These are phyloP conservation scores for Cynaeus angustus DNA, from an alignment of 2,888 invertebrate genomes.

Conservation along the genomic window DNA sequence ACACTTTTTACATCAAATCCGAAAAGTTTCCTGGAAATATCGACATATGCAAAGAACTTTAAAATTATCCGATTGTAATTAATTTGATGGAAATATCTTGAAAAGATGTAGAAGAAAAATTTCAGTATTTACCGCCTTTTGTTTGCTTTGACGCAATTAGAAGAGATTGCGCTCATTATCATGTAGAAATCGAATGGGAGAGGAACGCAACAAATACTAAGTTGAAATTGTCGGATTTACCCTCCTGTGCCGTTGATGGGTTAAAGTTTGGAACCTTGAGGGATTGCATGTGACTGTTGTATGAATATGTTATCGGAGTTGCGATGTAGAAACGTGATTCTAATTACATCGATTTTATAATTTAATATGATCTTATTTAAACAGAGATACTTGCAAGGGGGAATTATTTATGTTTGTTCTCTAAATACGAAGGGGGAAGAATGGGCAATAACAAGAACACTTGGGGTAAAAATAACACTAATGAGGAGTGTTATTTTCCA, in stretches of 20 bases:
- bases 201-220: slow-evolving; percentile 37
- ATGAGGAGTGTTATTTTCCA: neutral
- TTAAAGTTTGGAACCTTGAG: slow-evolving; percentile 44
- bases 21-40: no score
- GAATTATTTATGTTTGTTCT: slow-evolving; percentile 3
- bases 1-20: no score
- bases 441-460: neutral
- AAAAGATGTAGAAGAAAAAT: no score
- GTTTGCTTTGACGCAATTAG: slow-evolving; percentile 23
- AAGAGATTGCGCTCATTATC: slow-evolving; percentile 14
- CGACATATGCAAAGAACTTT: no score
- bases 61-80: no score
- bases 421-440: neutral
- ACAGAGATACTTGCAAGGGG: neutral
- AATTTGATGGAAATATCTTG: no score
- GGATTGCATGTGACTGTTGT: slow-evolving; percentile 26
- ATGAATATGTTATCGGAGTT: slow-evolving; percentile 35
- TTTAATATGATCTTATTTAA: slow-evolving; percentile 25
- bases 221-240: slow-evolving; percentile 38
- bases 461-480: neutral
- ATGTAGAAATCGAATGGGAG: slow-evolving; percentile 30
- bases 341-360: slow-evolving; percentile 39
- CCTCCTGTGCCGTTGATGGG: slow-evolving; percentile 37
- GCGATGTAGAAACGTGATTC: slow-evolving; percentile 41
- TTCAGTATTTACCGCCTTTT: no score